Conservation (phyloP, 2,113 vertebrate genomes). For the Etia nguti region DNA sequence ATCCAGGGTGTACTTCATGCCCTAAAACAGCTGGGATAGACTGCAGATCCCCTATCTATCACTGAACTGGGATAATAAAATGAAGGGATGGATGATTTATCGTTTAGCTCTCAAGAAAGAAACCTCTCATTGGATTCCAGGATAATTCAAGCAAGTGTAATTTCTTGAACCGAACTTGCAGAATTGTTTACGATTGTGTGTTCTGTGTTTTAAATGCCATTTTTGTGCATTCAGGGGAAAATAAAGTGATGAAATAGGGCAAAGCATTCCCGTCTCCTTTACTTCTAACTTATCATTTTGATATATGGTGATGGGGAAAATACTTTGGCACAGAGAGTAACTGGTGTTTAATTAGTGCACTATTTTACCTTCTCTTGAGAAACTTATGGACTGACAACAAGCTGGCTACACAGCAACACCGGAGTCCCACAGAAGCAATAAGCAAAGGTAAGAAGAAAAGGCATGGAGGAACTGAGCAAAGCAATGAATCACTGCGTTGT, state of each 20-base stretch:
- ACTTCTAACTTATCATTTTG: background rate
- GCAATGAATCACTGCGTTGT: background rate
- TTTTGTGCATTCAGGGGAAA: background rate
- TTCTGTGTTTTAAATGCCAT: background rate
- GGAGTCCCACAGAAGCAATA: background rate
- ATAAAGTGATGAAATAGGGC: fast-evolving
- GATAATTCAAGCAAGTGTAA: background rate
- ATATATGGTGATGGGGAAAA: background rate
- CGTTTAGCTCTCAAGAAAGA: background rate
- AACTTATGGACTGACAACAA: background rate
- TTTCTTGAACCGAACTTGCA: background rate
- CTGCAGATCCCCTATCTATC: fast-evolving
- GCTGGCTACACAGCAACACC: background rate
- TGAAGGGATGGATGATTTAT: background rate
- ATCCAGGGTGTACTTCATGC: background rate
- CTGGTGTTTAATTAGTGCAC: constrained; percentile 10
- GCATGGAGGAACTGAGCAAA: background rate
- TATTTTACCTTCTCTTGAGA: background rate
- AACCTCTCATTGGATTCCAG: background rate
- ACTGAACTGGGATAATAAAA: background rate
- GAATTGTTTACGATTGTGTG: background rate
- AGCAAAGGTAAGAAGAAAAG: background rate
- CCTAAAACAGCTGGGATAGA: background rate
- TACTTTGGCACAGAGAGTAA: background rate
- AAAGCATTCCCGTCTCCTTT: fast-evolving